Evolutionary conservation across 2,113 vertebrate species (phyloP).

Genomic region (Drymodes brunneopygia): DNA sequence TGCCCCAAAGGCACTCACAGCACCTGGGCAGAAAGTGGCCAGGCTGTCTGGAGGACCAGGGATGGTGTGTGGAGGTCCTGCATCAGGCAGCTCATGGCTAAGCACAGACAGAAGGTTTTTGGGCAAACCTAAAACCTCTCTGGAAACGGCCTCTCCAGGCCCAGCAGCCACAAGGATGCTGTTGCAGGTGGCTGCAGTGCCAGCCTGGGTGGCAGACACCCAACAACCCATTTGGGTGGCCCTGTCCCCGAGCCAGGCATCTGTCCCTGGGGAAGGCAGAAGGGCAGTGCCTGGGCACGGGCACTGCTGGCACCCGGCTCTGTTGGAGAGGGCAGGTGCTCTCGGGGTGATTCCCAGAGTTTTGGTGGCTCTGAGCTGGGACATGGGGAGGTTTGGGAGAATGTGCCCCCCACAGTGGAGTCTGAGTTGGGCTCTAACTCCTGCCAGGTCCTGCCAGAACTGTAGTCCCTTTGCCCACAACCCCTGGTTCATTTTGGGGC

Average conservation of each 20-base stretch:
- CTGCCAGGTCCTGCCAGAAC: background rate
- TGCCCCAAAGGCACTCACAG: rapidly evolving
- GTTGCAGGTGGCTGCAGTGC: background rate
- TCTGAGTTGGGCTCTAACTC: background rate
- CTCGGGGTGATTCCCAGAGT: rapidly evolving
- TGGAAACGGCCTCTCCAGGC: background rate
- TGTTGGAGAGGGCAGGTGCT: rapidly evolving
- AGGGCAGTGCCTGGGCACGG: background rate
- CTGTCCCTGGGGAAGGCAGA: background rate
- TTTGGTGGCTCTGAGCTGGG: background rate
- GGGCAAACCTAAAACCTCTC: background rate
- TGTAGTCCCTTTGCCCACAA: rapidly evolving
- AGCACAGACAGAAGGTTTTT: background rate
- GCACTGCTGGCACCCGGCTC: background rate
- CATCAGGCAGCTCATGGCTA: background rate
- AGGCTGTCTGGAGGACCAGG: background rate
- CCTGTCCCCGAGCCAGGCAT: rapidly evolving
- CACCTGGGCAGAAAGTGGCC: background rate
- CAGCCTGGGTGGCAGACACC: background rate
- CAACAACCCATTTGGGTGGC: background rate
- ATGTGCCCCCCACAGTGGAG: background rate
- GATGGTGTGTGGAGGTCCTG: background rate
- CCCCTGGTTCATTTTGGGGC: background rate
- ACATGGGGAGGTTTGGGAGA: background rate
- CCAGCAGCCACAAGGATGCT: background rate